Conservation (phyloP, 2,797 vertebrate genomes). For the Emydoidea blandingii region DNA sequence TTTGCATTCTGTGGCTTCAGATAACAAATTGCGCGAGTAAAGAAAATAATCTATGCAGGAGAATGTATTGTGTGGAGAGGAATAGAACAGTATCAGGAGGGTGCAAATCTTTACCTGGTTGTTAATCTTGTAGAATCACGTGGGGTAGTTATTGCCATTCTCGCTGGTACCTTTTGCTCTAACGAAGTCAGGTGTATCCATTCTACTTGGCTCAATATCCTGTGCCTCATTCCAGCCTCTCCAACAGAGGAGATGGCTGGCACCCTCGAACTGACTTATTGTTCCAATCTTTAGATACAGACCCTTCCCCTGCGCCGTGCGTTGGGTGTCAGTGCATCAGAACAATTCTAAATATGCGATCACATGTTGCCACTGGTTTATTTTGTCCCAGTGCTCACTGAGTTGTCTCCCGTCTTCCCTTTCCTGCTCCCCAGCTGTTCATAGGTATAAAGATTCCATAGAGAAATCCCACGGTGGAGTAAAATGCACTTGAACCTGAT, state of each 20-base stretch:
- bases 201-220: neutral
- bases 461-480: neutral
- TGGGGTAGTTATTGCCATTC: neutral
- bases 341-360: neutral
- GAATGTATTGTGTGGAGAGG: neutral
- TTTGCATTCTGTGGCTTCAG: slow-evolving; percentile 27
- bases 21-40: neutral
- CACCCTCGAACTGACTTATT: rapidly evolving
- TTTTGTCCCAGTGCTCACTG: rapidly evolving
- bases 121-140: rapidly evolving
- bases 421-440: neutral
- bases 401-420: neutral
- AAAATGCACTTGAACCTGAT: neutral
- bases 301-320: neutral
- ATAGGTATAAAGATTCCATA: neutral
- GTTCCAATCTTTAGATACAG: too few species aligned
- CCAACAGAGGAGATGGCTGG: neutral
- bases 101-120: rapidly evolving
- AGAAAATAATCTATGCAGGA: slow-evolving; percentile 10
- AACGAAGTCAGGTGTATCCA: neutral
- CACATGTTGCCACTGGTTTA: neutral
- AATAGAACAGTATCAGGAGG: rapidly evolving
- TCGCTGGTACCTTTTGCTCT: rapidly evolving
- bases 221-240: rapidly evolving
- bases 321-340: rapidly evolving